Evolutionary conservation across 2,888 invertebrate genomes (phyloP), one percentile per base, ranked within the genome.

Genomic region (Aleiodes leptofemur): DNA sequence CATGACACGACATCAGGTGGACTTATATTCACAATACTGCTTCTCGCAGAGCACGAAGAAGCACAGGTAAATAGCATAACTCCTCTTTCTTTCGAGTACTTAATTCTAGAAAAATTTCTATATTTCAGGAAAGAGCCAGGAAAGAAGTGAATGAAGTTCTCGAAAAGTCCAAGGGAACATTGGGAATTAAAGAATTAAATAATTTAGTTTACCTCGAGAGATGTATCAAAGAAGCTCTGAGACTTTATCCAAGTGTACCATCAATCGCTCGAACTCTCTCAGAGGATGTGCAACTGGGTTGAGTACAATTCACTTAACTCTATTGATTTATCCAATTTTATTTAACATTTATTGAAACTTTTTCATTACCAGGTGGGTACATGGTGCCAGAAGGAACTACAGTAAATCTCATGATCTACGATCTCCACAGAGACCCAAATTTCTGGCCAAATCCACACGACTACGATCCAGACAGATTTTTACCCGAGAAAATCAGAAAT

Each of bases 391-490:
- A 89, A 55, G 90, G 90, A 5, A 87, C 90, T 0, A 86, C 88
- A 38, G n/a, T 91, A 0, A 34, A 77, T 79, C 87, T 93, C 23
- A 2, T 16, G 93, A 91, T 93, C 9, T 92, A 88, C 80, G 92
- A 93, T 80, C 83, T 94, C 5, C 95, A 95, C 86, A 91, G 93
- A 4, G 91, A 93, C 82, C 91, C 92, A 0, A 90, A 91, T 31
- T 87, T 92, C 71, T 95, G 91, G 86, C 91, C 92, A 0, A 90
- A 94, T 77, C 93, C 95, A 0, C 89, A 91, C 79, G 91, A 92
- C 0, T 94, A 92, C 82, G 90, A 94, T 72, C 94, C 94, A 0
- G 94, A 94, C 91, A 88, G 95, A 66, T 95, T 95, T 86, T 83
- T 93, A 68, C 91, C 92, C n/a, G 92, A 94, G 23, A 82, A 38